Percentiles rank a stretch among this genome's conserved stretches.
Evolutionary conservation across 2,888 invertebrate species (phyloP).

Genomic region (Allolobophora icterica): DNA sequence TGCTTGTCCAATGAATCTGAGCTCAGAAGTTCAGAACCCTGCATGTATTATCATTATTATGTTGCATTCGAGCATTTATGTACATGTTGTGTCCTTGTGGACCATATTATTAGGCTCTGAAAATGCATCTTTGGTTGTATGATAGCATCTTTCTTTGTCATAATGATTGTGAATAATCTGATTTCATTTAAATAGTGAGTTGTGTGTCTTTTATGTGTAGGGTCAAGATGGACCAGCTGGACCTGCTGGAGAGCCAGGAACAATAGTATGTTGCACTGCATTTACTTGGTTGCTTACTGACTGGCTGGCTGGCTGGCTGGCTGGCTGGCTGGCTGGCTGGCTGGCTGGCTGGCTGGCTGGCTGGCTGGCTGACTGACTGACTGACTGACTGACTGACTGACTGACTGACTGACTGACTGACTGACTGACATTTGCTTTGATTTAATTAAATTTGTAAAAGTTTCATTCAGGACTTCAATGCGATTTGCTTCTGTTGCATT

Average conservation of each 20-base stretch:
- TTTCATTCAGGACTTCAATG: not conserved
- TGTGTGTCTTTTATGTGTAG: conserved; percentile 22
- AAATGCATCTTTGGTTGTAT: no score
- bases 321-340: not conserved
- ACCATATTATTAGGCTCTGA: no score
- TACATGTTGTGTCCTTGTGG: no score
- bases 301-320: not conserved
- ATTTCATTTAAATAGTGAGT: not conserved
- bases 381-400: not conserved
- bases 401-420: conserved; percentile 3
- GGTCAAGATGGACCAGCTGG: conserved; percentile 35
- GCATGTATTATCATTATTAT: no score
- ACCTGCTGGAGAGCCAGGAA: conserved; percentile 30
- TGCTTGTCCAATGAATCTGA: no score
- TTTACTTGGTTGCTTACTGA: not conserved
- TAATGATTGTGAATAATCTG: not conserved
- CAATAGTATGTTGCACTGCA: not conserved
- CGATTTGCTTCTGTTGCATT: not conserved
- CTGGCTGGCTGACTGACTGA: not conserved
- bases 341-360: not conserved
- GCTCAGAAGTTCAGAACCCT: no score
- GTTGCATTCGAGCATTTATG: no score
- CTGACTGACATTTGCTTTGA: not conserved
- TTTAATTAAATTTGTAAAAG: not conserved
- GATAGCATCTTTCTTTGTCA: not conserved